A percentile compares a stretch with the other conserved stretches of the same genome.
These are phyloP conservation scores for Odontophorus gujanensis DNA, from an alignment of 2,113 vertebrate species.

Conservation along the genomic window DNA sequence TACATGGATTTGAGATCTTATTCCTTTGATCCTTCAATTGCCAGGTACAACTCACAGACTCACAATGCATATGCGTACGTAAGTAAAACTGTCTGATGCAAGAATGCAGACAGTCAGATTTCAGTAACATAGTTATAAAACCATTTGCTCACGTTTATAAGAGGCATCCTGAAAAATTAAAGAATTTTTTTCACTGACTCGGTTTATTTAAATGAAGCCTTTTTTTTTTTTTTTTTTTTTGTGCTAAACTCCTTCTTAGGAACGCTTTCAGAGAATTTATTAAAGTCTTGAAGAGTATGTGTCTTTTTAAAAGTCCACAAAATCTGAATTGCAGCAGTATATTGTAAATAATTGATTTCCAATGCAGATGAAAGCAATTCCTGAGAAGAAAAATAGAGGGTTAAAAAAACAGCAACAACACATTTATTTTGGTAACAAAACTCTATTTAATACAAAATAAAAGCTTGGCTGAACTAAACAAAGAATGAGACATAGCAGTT, in stretches of 20 bases:
- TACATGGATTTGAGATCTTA: constrained; percentile 51
- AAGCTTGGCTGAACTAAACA: neutral
- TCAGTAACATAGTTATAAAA: neutral
- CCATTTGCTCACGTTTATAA: neutral
- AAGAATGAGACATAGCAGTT: neutral
- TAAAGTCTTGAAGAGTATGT: neutral
- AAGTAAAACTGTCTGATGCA: neutral
- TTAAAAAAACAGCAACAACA: neutral
- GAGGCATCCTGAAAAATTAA: neutral
- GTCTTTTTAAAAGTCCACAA: neutral
- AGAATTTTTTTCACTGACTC: neutral
- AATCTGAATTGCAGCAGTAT: neutral
- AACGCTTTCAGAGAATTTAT: neutral
- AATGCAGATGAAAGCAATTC: neutral
- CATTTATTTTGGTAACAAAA: neutral
- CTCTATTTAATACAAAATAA: neutral
- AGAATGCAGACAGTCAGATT: neutral
- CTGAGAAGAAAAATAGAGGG: constrained; percentile 1
- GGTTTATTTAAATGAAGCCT: neutral
- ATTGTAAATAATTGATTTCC: neutral
- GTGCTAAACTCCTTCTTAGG: neutral
- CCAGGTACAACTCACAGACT: neutral
- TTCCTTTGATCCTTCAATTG: neutral
- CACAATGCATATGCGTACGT: fast-evolving
- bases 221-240: neutral